Base-by-base conservation (phyloP, 2,113 vertebrate genomes). In the Trinectes maculatus region DNA sequence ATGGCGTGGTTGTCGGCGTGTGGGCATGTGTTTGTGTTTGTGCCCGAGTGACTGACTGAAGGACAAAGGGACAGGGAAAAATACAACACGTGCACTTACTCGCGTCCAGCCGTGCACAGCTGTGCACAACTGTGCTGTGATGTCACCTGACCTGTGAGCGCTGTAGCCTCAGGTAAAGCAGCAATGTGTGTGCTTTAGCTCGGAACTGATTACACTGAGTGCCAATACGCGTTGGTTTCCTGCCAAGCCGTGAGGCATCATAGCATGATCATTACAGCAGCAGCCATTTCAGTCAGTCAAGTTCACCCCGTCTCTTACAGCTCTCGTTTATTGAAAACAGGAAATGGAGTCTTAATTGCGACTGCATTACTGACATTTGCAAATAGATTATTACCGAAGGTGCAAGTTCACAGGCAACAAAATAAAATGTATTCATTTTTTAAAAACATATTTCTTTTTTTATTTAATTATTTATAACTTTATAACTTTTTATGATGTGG, bases 1-100 rank as follows among this genome's bases (percentile, higher is more conserved):
- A 67, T 58, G 19, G 16, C 71, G 53, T 25, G 37, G 22, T n/a
- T 84, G 73, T 74, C 68, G 63, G 51, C 6, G 10, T 59, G 51
- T 49, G 12, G 11, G 44, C n/a, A 11, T 8, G 29, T 56, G 61
- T 71, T 59, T 68, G 18, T 36, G 24, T 5, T 10, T 43, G 22
- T 51, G 33, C 36, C 24, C 54, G 13, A 13, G 26, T 18, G 43
- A 52, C 18, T 26, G 48, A 55, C 53, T 64, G 10, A 48, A 37
- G 39, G 39, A 9, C 31, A 59, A 21, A 25, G 7, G 25, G 28
- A 39, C 10, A 15, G 3, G 6, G 6, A 10, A 29, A 28, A 48
- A 28, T 29, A 46, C 44, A 37, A 22, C 37, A 46, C 21, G 15
- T 16, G 8, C 11, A 47, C 48, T 13, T n/a, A 12, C 9, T 24